These are phyloP conservation scores for Numenius arquata DNA, from an alignment of 2,113 vertebrate species.

Conservation along the genomic window DNA sequence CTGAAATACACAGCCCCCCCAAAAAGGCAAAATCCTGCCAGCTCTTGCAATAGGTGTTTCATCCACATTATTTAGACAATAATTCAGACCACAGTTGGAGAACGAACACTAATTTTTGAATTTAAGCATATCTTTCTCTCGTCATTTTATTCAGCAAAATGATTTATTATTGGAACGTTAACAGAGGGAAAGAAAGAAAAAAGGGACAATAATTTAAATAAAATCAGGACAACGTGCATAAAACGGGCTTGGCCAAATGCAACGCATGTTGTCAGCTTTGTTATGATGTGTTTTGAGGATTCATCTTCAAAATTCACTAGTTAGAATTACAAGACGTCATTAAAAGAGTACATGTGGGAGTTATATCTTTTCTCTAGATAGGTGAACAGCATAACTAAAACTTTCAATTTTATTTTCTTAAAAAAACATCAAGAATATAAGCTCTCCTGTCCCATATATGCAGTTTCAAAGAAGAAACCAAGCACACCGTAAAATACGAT, in stretches of 20 bases:
- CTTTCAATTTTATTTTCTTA: background rate
- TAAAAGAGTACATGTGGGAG: background rate
- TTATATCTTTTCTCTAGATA: background rate
- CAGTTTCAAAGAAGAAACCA: background rate
- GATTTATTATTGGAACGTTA: conserved; percentile 14
- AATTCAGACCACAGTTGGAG: background rate
- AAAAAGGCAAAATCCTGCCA: background rate
- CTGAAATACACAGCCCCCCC: background rate
- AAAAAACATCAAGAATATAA: background rate
- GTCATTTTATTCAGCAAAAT: background rate
- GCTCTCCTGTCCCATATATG: background rate
- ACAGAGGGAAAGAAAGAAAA: background rate
- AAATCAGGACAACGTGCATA: background rate
- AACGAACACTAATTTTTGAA: background rate
- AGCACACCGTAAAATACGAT: background rate
- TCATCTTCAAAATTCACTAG: background rate
- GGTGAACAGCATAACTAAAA: background rate
- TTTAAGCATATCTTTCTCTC: background rate
- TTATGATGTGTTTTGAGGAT: background rate
- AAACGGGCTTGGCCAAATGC: background rate
- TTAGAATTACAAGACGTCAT: background rate
- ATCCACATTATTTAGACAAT: background rate
- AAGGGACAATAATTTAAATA: background rate
- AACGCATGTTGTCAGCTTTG: background rate
- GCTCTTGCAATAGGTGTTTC: background rate